Base-by-base conservation (phyloP, 2,888 invertebrate genomes). In the Eremobia ochroleuca region DNA sequence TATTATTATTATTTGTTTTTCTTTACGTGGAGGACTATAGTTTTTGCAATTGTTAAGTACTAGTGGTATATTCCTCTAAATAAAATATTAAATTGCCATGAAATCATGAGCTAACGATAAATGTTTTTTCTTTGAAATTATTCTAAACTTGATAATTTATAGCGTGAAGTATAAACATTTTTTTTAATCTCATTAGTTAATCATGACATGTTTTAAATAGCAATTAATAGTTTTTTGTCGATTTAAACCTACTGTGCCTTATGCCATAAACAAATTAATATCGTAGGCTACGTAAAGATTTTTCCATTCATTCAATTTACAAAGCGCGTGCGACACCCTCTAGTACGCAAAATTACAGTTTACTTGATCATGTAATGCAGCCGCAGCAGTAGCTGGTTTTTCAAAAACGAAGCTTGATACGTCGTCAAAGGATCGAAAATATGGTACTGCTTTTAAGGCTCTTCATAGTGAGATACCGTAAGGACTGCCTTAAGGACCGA, bases 181-280 rank as follows among this genome's bases (percentile, higher is more conserved):
- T 52, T 52, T 52, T n/a, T 4, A 11, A 52, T n/a, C 15, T 25
- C 25, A n/a, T 11, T 52, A 9, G 11, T 9, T 34, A 62, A 65
- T 31, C 68, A 21, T 37, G 43, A 46, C 66, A 21, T 13, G n/a
- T 31, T 61, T 65, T 43, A 77, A 13, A 55, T 25, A 21, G 55
- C 43, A 68, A 8, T 68, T 58, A 79, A 58, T 11, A 11, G 8
- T 65, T 58, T 78, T 66, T 79, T 31, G 25, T 37, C 4, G 15
- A 13, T 4, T n/a, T 67, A 18, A 66, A 46, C 2, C 66, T 77
- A 34, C 52, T 43, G 43, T 66, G 9, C 25, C 1, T n/a, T 11
- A 52, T 9, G 2, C 28, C 31, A 43, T 28, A 46, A 37, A 28
- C 31, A 55, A 76, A 79, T 37, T 9, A 25, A 46, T 31, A 46